Evolutionary conservation across 2,888 invertebrate genomes (phyloP).

Genomic region (Strigamia transsilvanica): DNA sequence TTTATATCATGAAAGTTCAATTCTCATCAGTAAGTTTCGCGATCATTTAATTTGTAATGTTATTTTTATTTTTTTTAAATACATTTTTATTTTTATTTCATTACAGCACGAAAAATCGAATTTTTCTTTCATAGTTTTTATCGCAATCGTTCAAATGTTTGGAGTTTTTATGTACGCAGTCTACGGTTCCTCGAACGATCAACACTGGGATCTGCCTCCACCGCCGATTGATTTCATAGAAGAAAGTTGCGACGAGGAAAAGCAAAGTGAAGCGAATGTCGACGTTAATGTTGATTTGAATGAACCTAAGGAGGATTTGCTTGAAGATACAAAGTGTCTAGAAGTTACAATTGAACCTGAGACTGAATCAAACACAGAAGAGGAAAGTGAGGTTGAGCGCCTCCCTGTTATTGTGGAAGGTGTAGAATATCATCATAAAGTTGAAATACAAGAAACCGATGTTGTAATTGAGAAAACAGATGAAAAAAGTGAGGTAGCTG

Average conservation of each 20-base stretch:
- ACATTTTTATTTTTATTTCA: not conserved
- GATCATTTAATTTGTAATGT: not conserved
- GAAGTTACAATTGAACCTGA: not conserved
- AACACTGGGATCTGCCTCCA: conserved; percentile 29
- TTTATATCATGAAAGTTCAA: conserved; percentile 13
- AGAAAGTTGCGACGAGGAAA: not conserved
- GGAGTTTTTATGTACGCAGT: not conserved
- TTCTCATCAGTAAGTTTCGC: conserved; percentile 17
- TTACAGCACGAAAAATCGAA: conserved; percentile 1
- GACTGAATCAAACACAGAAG: not conserved
- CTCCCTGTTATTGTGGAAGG: conserved; percentile 16
- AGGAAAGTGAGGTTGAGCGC: conserved; percentile 11
- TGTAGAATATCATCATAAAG: not conserved
- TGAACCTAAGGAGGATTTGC: not conserved
- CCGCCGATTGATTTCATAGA: not conserved
- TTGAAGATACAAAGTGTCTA: not conserved
- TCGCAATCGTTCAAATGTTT: conserved; percentile 9
- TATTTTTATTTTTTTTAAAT: not conserved
- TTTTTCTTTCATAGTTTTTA: not conserved
- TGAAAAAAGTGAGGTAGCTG: not conserved
- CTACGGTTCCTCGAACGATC: not conserved
- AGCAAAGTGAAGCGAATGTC: not conserved
- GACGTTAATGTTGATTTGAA: not conserved
- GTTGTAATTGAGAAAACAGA: not conserved
- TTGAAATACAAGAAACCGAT: not conserved